A percentile compares a stretch with the other conserved stretches of the same genome.
Conservation (phyloP, 1,140 invertebrate species). For the Meteorus sp. region DNA sequence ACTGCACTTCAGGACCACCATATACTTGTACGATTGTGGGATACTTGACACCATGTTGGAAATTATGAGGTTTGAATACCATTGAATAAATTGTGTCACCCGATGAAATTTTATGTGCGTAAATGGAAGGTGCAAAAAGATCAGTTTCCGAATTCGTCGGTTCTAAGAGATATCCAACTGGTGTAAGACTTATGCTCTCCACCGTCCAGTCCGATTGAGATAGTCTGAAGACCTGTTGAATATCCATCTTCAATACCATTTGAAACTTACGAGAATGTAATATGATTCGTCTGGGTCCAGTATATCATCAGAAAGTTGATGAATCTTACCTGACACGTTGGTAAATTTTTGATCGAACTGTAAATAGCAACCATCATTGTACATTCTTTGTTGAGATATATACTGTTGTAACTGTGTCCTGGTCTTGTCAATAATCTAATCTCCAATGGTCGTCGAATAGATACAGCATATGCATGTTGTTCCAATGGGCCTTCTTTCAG, state of each 20-base stretch:
- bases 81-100: slow-evolving; percentile 85
- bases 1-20: slow-evolving; percentile 96
- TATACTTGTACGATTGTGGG: slow-evolving; percentile 97
- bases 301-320: neutral
- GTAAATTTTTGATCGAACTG: slow-evolving; percentile 82
- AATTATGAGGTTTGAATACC: slow-evolving; percentile 87
- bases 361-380: slow-evolving; percentile 85
- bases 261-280: neutral
- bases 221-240: slow-evolving; percentile 69
- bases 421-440: slow-evolving; percentile 72
- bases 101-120: slow-evolving; percentile 69
- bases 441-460: slow-evolving; percentile 67
- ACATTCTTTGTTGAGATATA: slow-evolving; percentile 86
- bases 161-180: slow-evolving; percentile 72
- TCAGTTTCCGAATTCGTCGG: slow-evolving; percentile 63
- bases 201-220: slow-evolving; percentile 66
- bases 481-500: slow-evolving; percentile 79
- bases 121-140: slow-evolving; percentile 73
- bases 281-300: too few relatives aligned
- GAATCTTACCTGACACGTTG: slow-evolving; percentile 67
- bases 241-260: neutral
- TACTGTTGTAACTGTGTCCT: slow-evolving; percentile 72
- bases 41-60: slow-evolving; percentile 76
- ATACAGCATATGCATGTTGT: slow-evolving; percentile 82
- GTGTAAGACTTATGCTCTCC: slow-evolving; percentile 67